phyloP scores from a whole-genome alignment of 2,797 vertebrate species.

The Neoniphon sammara region DNA sequence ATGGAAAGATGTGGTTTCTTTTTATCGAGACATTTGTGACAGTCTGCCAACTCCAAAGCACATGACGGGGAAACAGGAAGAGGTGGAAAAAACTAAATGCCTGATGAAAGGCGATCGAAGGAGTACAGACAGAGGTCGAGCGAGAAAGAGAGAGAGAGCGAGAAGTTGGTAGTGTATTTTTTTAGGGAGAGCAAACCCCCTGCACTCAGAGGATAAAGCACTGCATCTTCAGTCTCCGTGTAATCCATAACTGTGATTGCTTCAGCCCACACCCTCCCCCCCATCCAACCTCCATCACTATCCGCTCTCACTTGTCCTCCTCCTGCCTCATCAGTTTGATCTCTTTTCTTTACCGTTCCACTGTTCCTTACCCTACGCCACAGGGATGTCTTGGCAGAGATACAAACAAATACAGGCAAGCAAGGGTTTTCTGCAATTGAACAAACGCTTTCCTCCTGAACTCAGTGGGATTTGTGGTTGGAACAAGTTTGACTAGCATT shows the following conservation, averaged over 20 bases:
- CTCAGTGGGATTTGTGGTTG: constrained; percentile 7
- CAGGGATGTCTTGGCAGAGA: constrained; percentile 21
- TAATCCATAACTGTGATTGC: constrained; percentile 72
- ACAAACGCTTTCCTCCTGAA: background rate
- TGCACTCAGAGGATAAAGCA: constrained; percentile 59
- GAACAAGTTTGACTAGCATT: background rate
- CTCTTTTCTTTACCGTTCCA: constrained; percentile 1
- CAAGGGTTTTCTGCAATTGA: constrained; percentile 1
- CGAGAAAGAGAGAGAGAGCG: constrained; percentile 29
- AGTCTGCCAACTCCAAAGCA: constrained; percentile 47
- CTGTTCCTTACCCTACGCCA: constrained; percentile 6
- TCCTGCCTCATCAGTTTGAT: constrained; percentile 33
- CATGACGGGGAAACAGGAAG: constrained; percentile 32
- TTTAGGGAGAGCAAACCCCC: constrained; percentile 34
- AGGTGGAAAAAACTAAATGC: constrained; percentile 29
- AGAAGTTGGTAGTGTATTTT: constrained; percentile 14
- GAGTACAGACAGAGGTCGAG: constrained; percentile 31
- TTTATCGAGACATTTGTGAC: constrained; percentile 49
- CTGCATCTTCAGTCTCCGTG: constrained; percentile 43
- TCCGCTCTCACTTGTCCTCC: constrained; percentile 22
- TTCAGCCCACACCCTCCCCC: constrained; percentile 52
- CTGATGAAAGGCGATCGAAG: constrained; percentile 60
- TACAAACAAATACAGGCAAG: constrained; percentile 8
- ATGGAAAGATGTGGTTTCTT: constrained; percentile 40
- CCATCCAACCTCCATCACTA: constrained; percentile 30